phyloP scores from a whole-genome alignment of 2,888 invertebrate species.

The Synanthedon formicaeformis region DNA sequence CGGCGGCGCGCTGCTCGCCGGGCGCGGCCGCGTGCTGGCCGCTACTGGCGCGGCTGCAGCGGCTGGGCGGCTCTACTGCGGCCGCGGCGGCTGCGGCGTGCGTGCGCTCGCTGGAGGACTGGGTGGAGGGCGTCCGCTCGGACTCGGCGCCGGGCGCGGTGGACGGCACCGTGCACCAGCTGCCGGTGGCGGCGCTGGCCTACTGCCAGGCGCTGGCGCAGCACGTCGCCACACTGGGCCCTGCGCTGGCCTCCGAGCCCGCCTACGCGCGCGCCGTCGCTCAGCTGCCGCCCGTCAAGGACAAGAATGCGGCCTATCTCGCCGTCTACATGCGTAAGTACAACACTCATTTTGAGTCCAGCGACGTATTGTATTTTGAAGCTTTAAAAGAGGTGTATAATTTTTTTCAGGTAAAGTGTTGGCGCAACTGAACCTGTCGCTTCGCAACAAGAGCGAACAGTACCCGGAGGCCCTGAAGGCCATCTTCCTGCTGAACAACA shows the following conservation, averaged over 20 bases:
- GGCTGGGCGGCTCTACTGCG: slow-evolving; percentile 4
- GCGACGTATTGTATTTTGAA: background rate
- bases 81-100: slow-evolving; percentile 63
- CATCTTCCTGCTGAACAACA: slow-evolving; percentile 94
- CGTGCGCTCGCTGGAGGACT: slow-evolving; percentile 90
- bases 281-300: slow-evolving; percentile 27
- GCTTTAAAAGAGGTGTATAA: background rate
- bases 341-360: too few relatives aligned
- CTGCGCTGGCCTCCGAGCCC: slow-evolving; percentile 42
- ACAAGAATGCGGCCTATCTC: slow-evolving; percentile 69
- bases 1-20: slow-evolving; percentile 26
- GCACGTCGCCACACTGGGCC: slow-evolving; percentile 75
- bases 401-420: slow-evolving; percentile 80
- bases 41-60: slow-evolving; percentile 36
- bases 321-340: slow-evolving; percentile 84
- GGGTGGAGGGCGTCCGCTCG: slow-evolving; percentile 86
- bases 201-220: slow-evolving; percentile 89
- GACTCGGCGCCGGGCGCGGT: slow-evolving; percentile 87
- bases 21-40: slow-evolving; percentile 42
- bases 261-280: slow-evolving; percentile 40
- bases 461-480: slow-evolving; percentile 92
- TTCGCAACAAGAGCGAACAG: slow-evolving; percentile 91
- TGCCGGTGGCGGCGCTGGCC: slow-evolving; percentile 93
- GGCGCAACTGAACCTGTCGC: slow-evolving; percentile 88
- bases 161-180: slow-evolving; percentile 98